Evolutionary conservation across 2,113 vertebrate species (phyloP).

Genomic region (Larimichthys crocea): DNA sequence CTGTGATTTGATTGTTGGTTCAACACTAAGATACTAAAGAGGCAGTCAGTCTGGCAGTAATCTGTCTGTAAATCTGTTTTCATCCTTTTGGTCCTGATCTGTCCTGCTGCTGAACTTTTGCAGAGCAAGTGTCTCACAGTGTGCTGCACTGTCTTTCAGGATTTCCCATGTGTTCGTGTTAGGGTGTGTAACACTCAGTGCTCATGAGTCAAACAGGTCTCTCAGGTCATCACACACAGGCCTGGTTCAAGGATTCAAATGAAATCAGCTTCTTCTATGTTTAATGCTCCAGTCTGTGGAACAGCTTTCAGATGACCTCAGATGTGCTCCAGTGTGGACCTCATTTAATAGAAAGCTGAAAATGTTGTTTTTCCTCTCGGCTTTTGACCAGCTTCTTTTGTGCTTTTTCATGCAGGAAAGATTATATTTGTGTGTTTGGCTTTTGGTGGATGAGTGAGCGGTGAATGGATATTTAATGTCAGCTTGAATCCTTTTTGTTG

Average conservation of each 20-base stretch:
- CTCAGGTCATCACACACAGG: slow-evolving; percentile 27
- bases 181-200: neutral
- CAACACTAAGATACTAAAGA: too few species aligned
- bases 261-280: neutral
- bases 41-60: neutral
- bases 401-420: neutral
- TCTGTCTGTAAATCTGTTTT: neutral
- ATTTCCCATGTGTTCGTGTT: neutral
- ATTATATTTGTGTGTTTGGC: neutral
- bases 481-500: neutral
- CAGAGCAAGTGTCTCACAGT: neutral
- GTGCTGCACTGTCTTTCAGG: neutral
- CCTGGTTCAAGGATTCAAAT: slow-evolving; percentile 21
- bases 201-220: slow-evolving; percentile 14
- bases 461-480: neutral
- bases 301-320: neutral
- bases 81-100: neutral
- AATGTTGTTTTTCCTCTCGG: neutral
- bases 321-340: too few species aligned
- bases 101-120: neutral
- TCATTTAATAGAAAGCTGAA: neutral
- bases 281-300: neutral
- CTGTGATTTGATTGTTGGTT: neutral
- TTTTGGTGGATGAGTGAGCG: neutral
- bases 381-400: neutral